Conservation (phyloP, 2,888 invertebrate genomes). For the Idaea biselata region DNA sequence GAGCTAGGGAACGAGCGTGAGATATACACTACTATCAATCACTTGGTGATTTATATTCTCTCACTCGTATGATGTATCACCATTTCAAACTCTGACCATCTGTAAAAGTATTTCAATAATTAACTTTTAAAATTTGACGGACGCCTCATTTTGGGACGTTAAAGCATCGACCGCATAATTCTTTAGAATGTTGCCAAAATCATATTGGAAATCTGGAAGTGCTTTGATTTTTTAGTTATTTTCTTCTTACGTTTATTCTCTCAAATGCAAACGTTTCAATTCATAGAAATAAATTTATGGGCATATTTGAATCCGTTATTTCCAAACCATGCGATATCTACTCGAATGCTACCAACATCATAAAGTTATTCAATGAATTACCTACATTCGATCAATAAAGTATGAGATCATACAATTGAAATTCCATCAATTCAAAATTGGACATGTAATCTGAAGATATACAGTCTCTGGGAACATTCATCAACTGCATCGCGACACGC, state of each 20-base stretch:
- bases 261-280: background rate
- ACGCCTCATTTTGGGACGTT: constrained; percentile 60
- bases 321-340: constrained; percentile 6
- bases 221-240: background rate
- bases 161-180: constrained; percentile 30
- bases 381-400: constrained; percentile 10
- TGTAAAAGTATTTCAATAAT: constrained; percentile 73
- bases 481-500: constrained; percentile 56
- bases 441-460: constrained; percentile 18
- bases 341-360: constrained; percentile 5
- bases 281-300: constrained; percentile 3
- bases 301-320: background rate
- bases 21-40: constrained; percentile 77
- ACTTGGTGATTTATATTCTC: constrained; percentile 75
- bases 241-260: background rate
- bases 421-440: constrained; percentile 14
- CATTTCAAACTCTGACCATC: constrained; percentile 50
- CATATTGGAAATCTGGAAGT: constrained; percentile 16
- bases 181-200: constrained; percentile 30
- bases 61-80: constrained; percentile 73
- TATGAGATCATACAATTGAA: constrained; percentile 6
- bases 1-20: constrained; percentile 73
- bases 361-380: background rate
- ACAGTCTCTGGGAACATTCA: constrained; percentile 43
- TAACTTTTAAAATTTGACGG: constrained; percentile 78